phyloP scores from a whole-genome alignment of 1,140 invertebrate species.

The Papilio xuthus region DNA sequence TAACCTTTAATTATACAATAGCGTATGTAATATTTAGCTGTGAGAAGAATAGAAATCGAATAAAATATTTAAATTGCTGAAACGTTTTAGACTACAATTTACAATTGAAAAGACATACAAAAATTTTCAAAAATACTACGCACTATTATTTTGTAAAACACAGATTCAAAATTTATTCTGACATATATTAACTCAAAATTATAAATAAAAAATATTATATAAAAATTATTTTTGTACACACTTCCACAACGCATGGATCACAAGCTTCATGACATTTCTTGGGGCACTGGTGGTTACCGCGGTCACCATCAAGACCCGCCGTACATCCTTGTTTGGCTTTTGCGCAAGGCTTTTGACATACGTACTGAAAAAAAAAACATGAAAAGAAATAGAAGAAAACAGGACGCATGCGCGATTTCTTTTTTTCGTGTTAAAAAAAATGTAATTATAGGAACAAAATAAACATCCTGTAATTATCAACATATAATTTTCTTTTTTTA shows the following conservation, averaged over 20 bases:
- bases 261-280: slow-evolving; percentile 81
- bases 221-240: slow-evolving; percentile 41
- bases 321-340: slow-evolving; percentile 71
- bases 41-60: neutral
- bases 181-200: too few species aligned
- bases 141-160: neutral
- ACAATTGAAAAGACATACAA: neutral
- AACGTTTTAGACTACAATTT: neutral
- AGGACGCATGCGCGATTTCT: neutral
- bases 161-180: too few species aligned
- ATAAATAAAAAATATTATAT: neutral
- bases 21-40: neutral
- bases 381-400: neutral
- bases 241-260: slow-evolving; percentile 75
- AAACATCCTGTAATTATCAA: too few species aligned
- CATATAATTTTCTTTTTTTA: too few species aligned
- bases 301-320: slow-evolving; percentile 48
- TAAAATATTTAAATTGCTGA: neutral
- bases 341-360: slow-evolving; percentile 77
- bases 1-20: slow-evolving; percentile 56
- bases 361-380: slow-evolving; percentile 71
- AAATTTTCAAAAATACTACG: neutral
- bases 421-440: neutral
- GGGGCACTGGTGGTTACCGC: slow-evolving; percentile 73
- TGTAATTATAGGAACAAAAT: neutral